Evolutionary conservation across 2,888 invertebrate species (phyloP).

Genomic region (Callyntrura sp.): DNA sequence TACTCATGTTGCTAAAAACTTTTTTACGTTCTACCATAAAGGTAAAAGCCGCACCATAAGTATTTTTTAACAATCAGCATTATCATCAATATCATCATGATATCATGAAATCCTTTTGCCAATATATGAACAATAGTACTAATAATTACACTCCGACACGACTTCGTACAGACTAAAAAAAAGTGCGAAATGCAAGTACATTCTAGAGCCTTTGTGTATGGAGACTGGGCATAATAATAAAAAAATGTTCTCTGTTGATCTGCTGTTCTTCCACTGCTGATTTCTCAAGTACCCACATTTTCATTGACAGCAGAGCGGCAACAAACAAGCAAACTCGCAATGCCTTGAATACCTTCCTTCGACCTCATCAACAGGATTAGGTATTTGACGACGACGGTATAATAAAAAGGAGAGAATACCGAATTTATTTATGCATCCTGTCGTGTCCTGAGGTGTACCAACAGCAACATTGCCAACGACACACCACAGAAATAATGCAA

Average conservation of each 20-base stretch:
- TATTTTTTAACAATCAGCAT: background rate
- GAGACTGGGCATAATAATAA: background rate
- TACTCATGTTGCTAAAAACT: background rate
- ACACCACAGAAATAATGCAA: slow-evolving; percentile 31
- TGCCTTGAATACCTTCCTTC: slow-evolving; percentile 25
- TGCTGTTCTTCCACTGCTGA: background rate
- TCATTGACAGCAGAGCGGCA: slow-evolving; percentile 23
- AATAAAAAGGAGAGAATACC: slow-evolving; percentile 57
- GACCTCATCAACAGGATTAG: slow-evolving; percentile 30
- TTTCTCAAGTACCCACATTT: slow-evolving; percentile 40
- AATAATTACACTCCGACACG: slow-evolving; percentile 54
- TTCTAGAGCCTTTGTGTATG: too few species aligned
- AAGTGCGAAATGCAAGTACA: slow-evolving; percentile 34
- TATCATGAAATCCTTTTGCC: slow-evolving; percentile 29
- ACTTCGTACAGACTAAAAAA: background rate
- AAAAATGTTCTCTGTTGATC: background rate
- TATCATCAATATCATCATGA: slow-evolving; percentile 13
- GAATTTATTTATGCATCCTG: slow-evolving; percentile 61
- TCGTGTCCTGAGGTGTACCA: slow-evolving; percentile 1
- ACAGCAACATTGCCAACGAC: background rate
- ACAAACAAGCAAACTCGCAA: background rate
- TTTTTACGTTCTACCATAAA: too few species aligned
- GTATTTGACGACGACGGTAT: slow-evolving; percentile 36
- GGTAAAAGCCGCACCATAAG: background rate
- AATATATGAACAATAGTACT: too few species aligned